These are phyloP conservation scores for Anguilla japonica DNA, from an alignment of 2,113 vertebrate genomes.

Conservation along the genomic window DNA sequence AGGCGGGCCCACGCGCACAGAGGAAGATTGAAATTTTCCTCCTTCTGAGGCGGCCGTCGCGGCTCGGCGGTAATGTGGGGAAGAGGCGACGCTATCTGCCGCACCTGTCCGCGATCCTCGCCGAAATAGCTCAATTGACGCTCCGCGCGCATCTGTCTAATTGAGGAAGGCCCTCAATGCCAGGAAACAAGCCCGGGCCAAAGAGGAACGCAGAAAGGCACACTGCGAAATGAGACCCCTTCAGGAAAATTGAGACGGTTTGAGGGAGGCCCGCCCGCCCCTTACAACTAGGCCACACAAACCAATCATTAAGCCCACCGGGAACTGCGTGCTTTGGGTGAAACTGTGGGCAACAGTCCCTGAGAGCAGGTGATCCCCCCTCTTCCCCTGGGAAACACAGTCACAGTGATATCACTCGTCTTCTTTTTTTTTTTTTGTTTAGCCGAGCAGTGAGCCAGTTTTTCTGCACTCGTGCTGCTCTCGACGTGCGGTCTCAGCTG, in stretches of 20 bases:
- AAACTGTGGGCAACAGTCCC: background rate
- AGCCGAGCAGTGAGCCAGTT: background rate
- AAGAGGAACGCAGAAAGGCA: background rate
- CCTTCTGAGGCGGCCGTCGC: constrained; percentile 29
- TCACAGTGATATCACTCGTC: background rate
- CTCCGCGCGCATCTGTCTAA: background rate
- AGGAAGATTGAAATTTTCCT: constrained; percentile 46
- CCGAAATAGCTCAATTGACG: background rate
- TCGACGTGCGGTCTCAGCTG: background rate
- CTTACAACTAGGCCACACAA: background rate
- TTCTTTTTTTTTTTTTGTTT: background rate
- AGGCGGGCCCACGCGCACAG: constrained; percentile 34
- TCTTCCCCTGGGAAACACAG: background rate
- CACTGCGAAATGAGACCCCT: background rate
- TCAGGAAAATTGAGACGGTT: background rate
- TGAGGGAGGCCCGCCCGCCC: no score
- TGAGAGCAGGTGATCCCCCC: no score
- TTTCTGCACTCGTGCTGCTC: background rate
- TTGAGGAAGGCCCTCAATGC: background rate
- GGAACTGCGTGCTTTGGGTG: no score
- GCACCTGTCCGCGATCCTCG: background rate
- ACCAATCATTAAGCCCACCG: background rate
- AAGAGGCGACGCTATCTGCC: background rate
- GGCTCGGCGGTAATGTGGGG: background rate
- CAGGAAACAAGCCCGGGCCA: background rate